Conservation (phyloP, 1,140 invertebrate genomes). For the Musca domestica region DNA sequence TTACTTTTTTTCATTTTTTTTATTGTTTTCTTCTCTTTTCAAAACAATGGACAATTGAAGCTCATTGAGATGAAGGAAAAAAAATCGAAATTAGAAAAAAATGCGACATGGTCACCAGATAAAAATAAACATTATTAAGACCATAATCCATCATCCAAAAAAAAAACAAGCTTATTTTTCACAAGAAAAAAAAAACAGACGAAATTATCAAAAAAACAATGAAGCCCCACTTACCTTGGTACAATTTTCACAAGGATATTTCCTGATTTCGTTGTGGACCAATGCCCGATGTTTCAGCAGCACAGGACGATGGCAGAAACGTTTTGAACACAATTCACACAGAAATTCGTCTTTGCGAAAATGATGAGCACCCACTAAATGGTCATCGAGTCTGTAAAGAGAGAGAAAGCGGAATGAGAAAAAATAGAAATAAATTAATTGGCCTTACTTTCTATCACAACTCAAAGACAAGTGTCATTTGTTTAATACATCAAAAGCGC, state of each 20-base stretch:
- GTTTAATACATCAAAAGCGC: too few species aligned
- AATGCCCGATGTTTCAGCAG: conserved; percentile 79
- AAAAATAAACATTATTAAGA: background rate
- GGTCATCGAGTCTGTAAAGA: conserved; percentile 75
- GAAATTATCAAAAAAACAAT: background rate
- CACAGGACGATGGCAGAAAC: conserved; percentile 78
- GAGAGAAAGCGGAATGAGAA: conserved; percentile 24
- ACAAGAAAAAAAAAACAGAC: background rate
- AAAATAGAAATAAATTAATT: conserved; percentile 3
- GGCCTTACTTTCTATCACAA: too few species aligned
- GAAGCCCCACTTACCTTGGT: conserved; percentile 65
- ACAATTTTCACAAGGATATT: conserved; percentile 93
- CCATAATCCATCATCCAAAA: conserved; percentile 13
- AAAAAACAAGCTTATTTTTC: background rate
- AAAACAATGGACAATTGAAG: conserved; percentile 15
- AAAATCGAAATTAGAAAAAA: background rate
- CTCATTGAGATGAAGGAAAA: background rate
- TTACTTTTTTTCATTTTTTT: conserved; percentile 25
- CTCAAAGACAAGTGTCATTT: too few species aligned
- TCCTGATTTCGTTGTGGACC: conserved; percentile 73
- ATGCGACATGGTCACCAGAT: conserved; percentile 11
- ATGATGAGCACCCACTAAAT: conserved; percentile 72
- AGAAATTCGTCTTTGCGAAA: conserved; percentile 74
- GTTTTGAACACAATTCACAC: conserved; percentile 80
- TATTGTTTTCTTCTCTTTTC: background rate